Conservation (phyloP, 2,113 vertebrate genomes). For the Corythornis cristatus region DNA sequence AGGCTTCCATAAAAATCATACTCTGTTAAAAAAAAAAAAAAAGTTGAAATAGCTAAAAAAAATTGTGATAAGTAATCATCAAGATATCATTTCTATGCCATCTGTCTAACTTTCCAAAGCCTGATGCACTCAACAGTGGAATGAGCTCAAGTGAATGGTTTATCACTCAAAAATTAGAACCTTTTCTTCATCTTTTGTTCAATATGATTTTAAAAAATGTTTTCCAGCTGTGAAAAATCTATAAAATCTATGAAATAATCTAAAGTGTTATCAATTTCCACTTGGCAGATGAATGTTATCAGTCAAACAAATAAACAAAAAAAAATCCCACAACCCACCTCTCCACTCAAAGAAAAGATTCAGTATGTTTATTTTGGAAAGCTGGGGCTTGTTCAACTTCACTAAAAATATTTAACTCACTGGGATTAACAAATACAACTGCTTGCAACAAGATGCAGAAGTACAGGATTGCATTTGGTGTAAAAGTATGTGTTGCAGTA, state of each 20-base stretch:
- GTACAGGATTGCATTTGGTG: neutral
- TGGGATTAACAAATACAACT: neutral
- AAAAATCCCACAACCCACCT: rapidly evolving
- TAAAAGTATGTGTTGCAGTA: neutral
- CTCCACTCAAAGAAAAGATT: neutral
- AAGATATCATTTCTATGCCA: neutral
- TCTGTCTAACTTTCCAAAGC: neutral
- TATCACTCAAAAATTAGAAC: neutral
- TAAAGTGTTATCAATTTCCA: neutral
- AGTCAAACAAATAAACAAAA: neutral
- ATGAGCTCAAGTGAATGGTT: neutral
- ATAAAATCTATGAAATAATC: neutral
- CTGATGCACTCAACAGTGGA: neutral
- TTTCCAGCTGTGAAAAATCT: neutral
- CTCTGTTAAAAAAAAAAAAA: neutral
- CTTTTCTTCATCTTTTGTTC: neutral
- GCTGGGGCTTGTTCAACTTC: neutral
- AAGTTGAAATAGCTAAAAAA: neutral
- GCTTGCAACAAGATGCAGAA: neutral
- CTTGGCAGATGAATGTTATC: neutral
- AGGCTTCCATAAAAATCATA: neutral
- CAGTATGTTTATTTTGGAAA: neutral
- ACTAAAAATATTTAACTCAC: neutral
- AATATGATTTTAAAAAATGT: neutral
- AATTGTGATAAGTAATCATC: neutral